Evolutionary conservation across 37 sponge, comb jelly and placozoan species (phyloP).

Genomic region (Oopsacas minuta): DNA sequence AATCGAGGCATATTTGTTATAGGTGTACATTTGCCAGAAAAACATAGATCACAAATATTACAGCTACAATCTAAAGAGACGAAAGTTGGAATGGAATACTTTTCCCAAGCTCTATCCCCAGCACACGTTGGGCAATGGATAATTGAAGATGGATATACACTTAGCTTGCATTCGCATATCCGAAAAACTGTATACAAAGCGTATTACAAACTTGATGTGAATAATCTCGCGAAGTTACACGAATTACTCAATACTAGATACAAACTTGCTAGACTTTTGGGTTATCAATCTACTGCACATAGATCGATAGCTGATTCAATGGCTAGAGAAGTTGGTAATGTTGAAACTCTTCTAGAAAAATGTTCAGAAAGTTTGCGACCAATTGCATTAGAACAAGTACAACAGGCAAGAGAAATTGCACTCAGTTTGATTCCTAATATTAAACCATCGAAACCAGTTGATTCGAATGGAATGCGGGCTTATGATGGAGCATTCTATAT

Average conservation of each 20-base stretch:
- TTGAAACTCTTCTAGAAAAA: conserved; percentile 38
- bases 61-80: conserved; percentile 28
- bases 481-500: conserved; percentile 43
- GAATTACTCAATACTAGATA: conserved; percentile 35
- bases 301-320: conserved; percentile 39
- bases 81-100: conserved; percentile 32
- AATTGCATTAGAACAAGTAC: conserved; percentile 37
- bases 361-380: conserved; percentile 35
- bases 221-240: conserved; percentile 27
- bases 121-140: not conserved
- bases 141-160: conserved; percentile 28
- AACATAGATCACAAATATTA: conserved; percentile 28
- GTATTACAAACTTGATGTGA: conserved; percentile 26
- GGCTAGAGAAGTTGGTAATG: conserved; percentile 48
- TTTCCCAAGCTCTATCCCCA: not conserved
- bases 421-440: not conserved
- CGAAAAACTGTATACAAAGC: conserved; percentile 28
- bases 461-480: conserved; percentile 20
- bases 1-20: too few relatives aligned
- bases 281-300: conserved; percentile 60
- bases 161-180: conserved; percentile 23
- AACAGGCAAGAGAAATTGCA: conserved; percentile 15
- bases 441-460: not conserved
- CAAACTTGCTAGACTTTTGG: conserved; percentile 48
- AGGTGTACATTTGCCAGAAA: conserved; percentile 49